A percentile compares a stretch with the other conserved stretches of the same genome.
Conservation (phyloP, 2,888 invertebrate genomes). For the Pollenia labialis region DNA sequence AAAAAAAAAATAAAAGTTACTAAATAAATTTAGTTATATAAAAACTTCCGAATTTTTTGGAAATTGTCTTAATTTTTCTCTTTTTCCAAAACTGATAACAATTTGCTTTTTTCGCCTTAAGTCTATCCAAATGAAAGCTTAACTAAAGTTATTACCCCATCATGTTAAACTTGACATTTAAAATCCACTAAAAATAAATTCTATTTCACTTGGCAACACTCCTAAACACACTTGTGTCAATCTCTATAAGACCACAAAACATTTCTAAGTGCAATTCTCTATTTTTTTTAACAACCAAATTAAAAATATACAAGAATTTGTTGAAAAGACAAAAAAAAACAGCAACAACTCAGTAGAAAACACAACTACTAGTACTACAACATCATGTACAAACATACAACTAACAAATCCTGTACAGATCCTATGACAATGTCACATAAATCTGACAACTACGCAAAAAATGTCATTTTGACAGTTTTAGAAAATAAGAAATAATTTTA, state of each 20-base stretch:
- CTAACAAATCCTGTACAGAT: constrained; percentile 71
- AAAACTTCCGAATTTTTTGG: background rate
- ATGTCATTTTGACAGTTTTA: constrained; percentile 72
- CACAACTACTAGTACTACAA: constrained; percentile 10
- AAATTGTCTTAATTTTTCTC: background rate
- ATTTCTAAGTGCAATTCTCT: constrained; percentile 18
- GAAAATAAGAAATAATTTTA: constrained; percentile 12
- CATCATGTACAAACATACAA: constrained; percentile 12
- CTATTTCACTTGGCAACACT: constrained; percentile 45
- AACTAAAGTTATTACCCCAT: constrained; percentile 53
- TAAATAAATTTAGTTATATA: background rate
- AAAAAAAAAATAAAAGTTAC: background rate
- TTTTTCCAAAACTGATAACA: background rate
- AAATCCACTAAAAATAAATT: constrained; percentile 57
- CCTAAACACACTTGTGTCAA: constrained; percentile 16
- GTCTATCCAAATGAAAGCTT: background rate
- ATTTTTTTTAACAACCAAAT: constrained; percentile 10
- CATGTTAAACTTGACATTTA: constrained; percentile 72
- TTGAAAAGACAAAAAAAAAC: constrained; percentile 15
- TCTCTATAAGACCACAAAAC: constrained; percentile 31
- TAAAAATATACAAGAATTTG: constrained; percentile 29
- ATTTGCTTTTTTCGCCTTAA: background rate
- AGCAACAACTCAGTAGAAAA: background rate
- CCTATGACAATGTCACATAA: constrained; percentile 74
- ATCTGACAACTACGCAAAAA: constrained; percentile 76